phyloP scores from a whole-genome alignment of 2,113 vertebrate genomes.

The Vombatus ursinus region DNA sequence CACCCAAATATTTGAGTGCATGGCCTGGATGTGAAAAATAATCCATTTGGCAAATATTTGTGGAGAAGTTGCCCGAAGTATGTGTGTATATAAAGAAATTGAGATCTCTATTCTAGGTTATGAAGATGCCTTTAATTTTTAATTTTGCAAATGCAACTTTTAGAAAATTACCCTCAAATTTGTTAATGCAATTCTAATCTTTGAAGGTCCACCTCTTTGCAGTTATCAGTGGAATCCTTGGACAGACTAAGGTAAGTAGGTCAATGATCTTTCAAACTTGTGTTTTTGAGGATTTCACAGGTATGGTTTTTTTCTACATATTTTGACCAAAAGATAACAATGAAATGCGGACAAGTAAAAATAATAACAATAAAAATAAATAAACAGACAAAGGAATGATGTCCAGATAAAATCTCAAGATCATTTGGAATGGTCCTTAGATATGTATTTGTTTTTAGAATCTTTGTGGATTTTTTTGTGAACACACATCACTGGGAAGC shows the following conservation, averaged over 20 bases:
- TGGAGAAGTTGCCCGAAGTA: background rate
- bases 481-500: background rate
- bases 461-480: background rate
- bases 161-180: background rate
- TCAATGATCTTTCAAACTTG: background rate
- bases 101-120: background rate
- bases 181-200: background rate
- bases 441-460: background rate
- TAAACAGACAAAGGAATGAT: background rate
- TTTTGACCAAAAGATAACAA: background rate
- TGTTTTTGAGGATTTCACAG: background rate
- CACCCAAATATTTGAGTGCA: slow-evolving; percentile 28
- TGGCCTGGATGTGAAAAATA: slow-evolving; percentile 5
- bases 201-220: background rate
- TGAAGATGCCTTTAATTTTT: slow-evolving; percentile 17
- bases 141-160: slow-evolving; percentile 40
- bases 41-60: background rate
- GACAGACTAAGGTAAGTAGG: background rate
- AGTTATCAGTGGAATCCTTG: background rate
- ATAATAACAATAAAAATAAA: background rate
- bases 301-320: background rate
- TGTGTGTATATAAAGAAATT: background rate
- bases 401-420: background rate
- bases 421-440: background rate
- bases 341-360: background rate